phyloP scores from a whole-genome alignment of 2,888 invertebrate species.

The Myathropa florea region DNA sequence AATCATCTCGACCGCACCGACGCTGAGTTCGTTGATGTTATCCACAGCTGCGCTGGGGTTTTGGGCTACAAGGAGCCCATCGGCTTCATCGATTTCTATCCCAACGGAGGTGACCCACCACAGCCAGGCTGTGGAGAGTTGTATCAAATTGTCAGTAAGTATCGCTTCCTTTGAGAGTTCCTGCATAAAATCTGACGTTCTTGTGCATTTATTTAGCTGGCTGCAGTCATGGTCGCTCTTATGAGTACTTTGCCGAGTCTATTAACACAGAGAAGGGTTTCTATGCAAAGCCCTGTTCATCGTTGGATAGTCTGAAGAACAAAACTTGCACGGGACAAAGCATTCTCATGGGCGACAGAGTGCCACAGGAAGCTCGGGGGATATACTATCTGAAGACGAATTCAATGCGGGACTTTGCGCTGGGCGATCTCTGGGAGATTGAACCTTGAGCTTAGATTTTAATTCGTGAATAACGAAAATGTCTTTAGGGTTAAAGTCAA shows the following conservation, averaged over 20 bases:
- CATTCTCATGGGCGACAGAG: constrained; percentile 83
- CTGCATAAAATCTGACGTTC: neutral
- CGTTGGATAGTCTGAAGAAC: constrained; percentile 79
- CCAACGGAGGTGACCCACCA: constrained; percentile 85
- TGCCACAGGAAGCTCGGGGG: constrained; percentile 81
- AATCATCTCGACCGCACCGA: constrained; percentile 84
- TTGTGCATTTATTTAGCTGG: constrained; percentile 80
- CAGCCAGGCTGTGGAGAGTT: constrained; percentile 86
- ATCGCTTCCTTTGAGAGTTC: neutral
- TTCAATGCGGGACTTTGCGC: constrained; percentile 82
- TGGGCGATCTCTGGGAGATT: constrained; percentile 75
- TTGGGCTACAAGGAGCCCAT: constrained; percentile 83
- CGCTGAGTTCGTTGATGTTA: constrained; percentile 88
- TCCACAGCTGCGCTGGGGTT: constrained; percentile 87
- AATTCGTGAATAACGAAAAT: neutral
- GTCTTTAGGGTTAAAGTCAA: neutral
- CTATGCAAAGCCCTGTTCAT: constrained; percentile 83
- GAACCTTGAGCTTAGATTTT: neutral
- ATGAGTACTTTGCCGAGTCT: constrained; percentile 85
- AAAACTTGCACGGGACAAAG: constrained; percentile 76
- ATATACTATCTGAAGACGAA: constrained; percentile 84
- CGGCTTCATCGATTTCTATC: constrained; percentile 89
- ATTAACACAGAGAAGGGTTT: constrained; percentile 83
- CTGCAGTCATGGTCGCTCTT: constrained; percentile 87
- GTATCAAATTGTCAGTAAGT: constrained; percentile 79